These are phyloP conservation scores for Microctenopoma lineatum DNA, from an alignment of 2,797 vertebrate genomes.

Conservation along the genomic window DNA sequence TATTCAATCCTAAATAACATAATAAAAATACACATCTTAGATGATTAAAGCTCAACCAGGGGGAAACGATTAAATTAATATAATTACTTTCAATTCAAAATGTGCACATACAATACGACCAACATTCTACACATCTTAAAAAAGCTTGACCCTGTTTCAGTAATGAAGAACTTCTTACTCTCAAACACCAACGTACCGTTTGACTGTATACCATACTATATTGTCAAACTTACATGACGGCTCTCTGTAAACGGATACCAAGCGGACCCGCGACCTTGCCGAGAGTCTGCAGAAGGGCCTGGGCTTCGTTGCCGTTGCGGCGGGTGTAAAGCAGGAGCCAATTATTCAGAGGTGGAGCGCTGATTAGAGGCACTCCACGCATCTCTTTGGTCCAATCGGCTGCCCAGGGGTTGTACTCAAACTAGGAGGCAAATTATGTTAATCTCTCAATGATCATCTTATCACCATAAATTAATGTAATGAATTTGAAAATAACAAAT, in stretches of 20 bases:
- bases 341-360: constrained; percentile 81
- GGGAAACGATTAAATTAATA: no score
- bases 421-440: constrained; percentile 73
- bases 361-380: constrained; percentile 85
- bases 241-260: constrained; percentile 85
- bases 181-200: no score
- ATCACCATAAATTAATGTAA: background rate
- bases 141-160: no score
- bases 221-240: constrained; percentile 84
- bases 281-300: constrained; percentile 85
- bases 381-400: constrained; percentile 95
- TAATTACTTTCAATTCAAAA: no score
- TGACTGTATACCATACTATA: background rate
- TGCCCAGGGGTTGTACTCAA: constrained; percentile 84
- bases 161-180: no score
- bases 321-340: constrained; percentile 90
- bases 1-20: constrained; percentile 85
- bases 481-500: background rate
- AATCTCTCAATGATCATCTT: constrained; percentile 8
- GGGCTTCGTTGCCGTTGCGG: constrained; percentile 84
- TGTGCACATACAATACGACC: no score
- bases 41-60: background rate
- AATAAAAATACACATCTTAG: background rate
- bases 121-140: no score
- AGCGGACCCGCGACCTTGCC: constrained; percentile 86